phyloP scores from a whole-genome alignment of 1,140 invertebrate genomes.

The Heliothis subflexa region DNA sequence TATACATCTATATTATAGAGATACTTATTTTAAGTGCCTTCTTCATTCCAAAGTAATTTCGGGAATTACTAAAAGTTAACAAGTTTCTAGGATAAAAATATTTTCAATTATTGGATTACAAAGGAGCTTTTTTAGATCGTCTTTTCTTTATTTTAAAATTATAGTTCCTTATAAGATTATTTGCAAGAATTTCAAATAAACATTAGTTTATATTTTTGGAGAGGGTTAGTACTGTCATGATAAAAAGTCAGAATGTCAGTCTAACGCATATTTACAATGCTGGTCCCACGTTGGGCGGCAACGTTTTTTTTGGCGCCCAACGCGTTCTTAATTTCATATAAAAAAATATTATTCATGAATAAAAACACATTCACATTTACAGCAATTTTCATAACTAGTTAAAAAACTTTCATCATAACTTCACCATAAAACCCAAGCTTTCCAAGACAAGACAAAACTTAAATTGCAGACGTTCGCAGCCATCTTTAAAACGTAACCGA shows the following conservation, averaged over 20 bases:
- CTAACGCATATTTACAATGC: background rate
- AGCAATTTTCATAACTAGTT: background rate
- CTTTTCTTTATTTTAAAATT: background rate
- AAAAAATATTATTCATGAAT: background rate
- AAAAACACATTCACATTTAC: background rate
- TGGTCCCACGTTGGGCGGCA: conserved; percentile 15
- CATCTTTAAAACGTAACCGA: conserved; percentile 30
- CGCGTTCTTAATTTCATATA: background rate
- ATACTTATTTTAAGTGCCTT: conserved; percentile 26
- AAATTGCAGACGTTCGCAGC: conserved; percentile 8
- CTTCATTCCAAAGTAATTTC: conserved; percentile 15
- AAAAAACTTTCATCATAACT: background rate
- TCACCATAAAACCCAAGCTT: background rate
- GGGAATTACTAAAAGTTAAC: conserved; percentile 21
- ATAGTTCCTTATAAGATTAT: no score
- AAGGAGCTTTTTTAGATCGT: background rate
- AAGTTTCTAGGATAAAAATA: conserved; percentile 13
- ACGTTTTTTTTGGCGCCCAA: conserved; percentile 2
- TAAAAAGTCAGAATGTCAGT: background rate
- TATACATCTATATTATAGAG: no score
- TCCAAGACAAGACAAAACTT: background rate
- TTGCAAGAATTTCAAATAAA: background rate
- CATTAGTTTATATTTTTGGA: background rate
- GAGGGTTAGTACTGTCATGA: no score
- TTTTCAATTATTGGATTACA: background rate